Evolutionary conservation across 2,113 vertebrate genomes (phyloP).

Genomic region (Heptranchias perlo): DNA sequence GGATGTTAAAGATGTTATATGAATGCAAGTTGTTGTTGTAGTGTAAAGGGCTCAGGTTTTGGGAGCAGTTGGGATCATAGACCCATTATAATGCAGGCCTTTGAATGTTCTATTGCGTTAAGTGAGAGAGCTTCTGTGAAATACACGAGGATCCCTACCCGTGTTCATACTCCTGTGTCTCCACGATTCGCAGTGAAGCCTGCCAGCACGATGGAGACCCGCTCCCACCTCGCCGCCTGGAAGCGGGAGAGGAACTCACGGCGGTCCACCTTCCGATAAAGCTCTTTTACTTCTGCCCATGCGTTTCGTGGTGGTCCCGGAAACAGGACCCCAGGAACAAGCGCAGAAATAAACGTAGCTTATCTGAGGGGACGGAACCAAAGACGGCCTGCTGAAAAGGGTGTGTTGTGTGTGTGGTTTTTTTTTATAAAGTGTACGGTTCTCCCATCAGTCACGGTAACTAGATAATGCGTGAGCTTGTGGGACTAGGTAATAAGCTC

Average conservation of each 20-base stretch:
- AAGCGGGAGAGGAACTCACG: not conserved
- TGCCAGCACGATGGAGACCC: not conserved
- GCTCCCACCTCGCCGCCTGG: not conserved
- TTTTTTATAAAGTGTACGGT: not conserved
- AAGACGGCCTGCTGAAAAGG: not conserved
- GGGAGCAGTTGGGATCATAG: not conserved
- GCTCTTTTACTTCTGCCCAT: conserved; percentile 41
- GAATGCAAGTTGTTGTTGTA: not conserved
- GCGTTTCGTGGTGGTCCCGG: conserved; percentile 14
- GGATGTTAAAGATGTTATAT: not conserved
- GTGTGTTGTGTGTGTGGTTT: not conserved
- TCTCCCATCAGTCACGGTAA: not conserved
- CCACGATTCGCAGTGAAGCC: not conserved
- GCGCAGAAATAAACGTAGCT: not conserved
- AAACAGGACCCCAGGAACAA: not conserved
- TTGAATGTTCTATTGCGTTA: not conserved
- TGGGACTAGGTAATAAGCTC: not conserved
- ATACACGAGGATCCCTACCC: not conserved
- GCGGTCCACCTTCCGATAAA: not conserved
- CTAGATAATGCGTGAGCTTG: not conserved
- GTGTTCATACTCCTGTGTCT: not conserved
- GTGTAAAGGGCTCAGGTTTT: not conserved
- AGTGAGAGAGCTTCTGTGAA: not conserved
- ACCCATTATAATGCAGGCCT: not conserved
- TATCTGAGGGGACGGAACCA: not conserved